A percentile compares a stretch with the other conserved stretches of the same genome.
phyloP scores from a whole-genome alignment of 2,797 vertebrate species.

The Pantherophis vulpinus region DNA sequence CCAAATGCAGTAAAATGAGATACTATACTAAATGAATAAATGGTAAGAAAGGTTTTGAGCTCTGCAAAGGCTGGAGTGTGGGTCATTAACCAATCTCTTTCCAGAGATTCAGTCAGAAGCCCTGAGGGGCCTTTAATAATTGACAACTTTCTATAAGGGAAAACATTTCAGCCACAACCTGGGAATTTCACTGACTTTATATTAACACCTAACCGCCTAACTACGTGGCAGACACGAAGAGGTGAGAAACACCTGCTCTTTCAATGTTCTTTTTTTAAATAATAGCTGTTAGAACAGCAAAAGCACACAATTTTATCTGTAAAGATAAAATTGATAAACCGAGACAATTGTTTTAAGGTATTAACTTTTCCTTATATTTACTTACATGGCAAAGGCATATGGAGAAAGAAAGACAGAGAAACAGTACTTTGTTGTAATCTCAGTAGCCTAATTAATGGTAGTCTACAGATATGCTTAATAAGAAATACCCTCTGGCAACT shows the following conservation, averaged over 20 bases:
- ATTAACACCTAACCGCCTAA: fast-evolving
- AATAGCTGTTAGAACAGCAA: neutral
- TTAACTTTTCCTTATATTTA: neutral
- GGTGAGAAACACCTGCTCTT: neutral
- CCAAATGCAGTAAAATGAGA: neutral
- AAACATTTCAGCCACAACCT: neutral
- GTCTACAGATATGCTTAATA: neutral
- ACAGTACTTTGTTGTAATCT: neutral
- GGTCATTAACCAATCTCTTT: neutral
- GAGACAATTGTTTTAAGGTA: neutral
- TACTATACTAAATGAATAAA: neutral
- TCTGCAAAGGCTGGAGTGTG: neutral
- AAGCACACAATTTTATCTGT: slow-evolving; percentile 19
- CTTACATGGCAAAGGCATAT: slow-evolving; percentile 10
- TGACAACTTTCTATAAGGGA: neutral
- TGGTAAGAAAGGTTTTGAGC: neutral
- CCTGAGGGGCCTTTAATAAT: neutral
- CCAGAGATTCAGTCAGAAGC: slow-evolving; percentile 25
- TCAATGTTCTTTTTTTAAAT: neutral
- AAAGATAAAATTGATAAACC: neutral
- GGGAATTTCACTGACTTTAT: neutral
- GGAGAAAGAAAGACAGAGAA: neutral
- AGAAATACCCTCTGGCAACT: neutral
- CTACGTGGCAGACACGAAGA: neutral
- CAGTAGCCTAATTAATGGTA: neutral